These are phyloP conservation scores for Proctacanthus coquilletti DNA, from an alignment of 1,140 invertebrate species.

Conservation along the genomic window DNA sequence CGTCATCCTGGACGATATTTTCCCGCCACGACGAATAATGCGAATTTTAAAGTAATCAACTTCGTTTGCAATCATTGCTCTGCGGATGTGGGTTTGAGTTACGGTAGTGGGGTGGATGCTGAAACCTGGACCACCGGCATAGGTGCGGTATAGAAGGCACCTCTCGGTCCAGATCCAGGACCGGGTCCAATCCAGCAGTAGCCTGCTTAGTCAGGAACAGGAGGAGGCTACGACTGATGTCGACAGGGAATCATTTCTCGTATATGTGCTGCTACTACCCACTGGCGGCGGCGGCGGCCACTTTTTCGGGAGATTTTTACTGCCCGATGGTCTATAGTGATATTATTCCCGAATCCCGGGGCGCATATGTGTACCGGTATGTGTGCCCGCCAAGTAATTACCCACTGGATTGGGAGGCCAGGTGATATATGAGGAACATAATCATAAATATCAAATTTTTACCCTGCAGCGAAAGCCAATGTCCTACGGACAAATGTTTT, in stretches of 20 bases:
- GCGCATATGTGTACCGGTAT: no score
- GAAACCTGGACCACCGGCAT: not conserved
- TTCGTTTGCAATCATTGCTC: constrained; percentile 1
- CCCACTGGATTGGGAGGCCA: no score
- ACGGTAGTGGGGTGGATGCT: not conserved
- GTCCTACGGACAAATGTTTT: no score
- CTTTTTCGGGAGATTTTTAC: no score
- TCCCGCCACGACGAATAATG: not conserved
- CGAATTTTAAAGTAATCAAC: constrained; percentile 1
- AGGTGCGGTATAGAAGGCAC: not conserved
- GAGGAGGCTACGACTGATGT: not conserved
- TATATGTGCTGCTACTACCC: no score
- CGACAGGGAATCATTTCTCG: constrained; percentile 1
- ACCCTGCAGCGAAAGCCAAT: no score
- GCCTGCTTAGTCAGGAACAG: not conserved
- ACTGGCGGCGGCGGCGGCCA: no score
- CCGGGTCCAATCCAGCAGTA: not conserved
- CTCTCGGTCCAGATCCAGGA: not conserved
- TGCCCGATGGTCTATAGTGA: no score
- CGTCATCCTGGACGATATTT: not conserved
- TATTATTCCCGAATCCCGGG: no score
- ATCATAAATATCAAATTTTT: no score
- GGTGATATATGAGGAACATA: no score
- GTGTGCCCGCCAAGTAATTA: no score
- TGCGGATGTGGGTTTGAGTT: not conserved